Evolutionary conservation across 2,797 vertebrate species (phyloP).

Genomic region (Amniataba percoides): DNA sequence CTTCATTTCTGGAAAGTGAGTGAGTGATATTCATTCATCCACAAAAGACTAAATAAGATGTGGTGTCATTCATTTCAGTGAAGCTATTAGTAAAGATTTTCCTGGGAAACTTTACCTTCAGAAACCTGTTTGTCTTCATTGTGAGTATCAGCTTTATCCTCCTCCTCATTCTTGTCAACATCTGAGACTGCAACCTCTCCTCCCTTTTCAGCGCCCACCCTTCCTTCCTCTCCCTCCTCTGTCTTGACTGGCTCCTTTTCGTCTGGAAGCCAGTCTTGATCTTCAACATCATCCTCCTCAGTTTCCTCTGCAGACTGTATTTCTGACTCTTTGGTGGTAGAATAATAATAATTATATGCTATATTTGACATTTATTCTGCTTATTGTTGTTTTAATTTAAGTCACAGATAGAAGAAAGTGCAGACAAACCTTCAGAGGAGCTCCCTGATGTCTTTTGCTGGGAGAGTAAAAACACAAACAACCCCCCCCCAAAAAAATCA

Average conservation of each 20-base stretch:
- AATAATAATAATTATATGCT: neutral
- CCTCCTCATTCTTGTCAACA: neutral
- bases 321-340: constrained; percentile 10
- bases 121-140: neutral
- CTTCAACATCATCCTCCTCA: constrained; percentile 12
- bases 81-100: neutral
- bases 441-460: constrained; percentile 4
- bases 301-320: neutral
- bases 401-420: neutral
- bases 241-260: neutral
- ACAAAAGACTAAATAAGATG: neutral
- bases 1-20: constrained; percentile 11
- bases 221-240: neutral
- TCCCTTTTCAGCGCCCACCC: neutral
- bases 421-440: constrained; percentile 49
- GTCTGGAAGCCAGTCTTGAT: neutral
- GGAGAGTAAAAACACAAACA: neutral
- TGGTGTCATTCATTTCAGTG: neutral
- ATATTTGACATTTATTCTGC: neutral
- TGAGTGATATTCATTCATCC: neutral
- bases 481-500: neutral
- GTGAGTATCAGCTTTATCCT: neutral
- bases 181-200: neutral
- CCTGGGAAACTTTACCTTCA: constrained; percentile 6
- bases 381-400: neutral